Evolutionary conservation across 2,888 invertebrate species (phyloP), one percentile per base, ranked within the genome.

Genomic region (Agrenia bidenticulata): DNA sequence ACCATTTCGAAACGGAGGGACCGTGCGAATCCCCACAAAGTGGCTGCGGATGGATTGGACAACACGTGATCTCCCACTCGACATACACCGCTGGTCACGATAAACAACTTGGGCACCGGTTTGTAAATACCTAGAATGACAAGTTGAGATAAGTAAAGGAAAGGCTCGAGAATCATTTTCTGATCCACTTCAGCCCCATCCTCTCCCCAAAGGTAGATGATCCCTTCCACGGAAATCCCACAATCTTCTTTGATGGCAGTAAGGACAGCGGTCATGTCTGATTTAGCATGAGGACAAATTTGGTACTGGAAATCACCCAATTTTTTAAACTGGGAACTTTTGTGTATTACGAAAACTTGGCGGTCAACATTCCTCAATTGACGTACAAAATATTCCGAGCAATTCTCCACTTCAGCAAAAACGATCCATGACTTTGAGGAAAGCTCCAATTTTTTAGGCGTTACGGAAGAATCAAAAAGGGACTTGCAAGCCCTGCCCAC

Each of bases 101-200:
- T 19, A 19, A 51, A 13, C 7, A 51, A 24, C 7, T 19, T 24
- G 13, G 51, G 51, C 21, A 19, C 2, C 5, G 24, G 23, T 23
- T 45, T 45, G 19, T 9, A 45, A 45, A 45, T 17, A 17, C 45
- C n/a, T 15, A 5, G 2, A 5, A n/a, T 45, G 23, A 51, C 23
- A 2, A 51, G 21, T 51, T 51, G 51, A 19, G n/a, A 45, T 17
- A 45, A 17, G n/a, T 45, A 45, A 15, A 45, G 19, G 45, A 45
- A 45, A 5, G 45, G 45, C 15, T 45, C 45, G 15, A 4, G 5
- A 15, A 45, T 19, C 19, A 17, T 5, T 45, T 45, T 45, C 45
- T 45, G 45, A 45, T 45, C n/a, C 19, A 5, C n/a, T n/a, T 17
- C 19, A 39, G 7, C 39, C 19, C n/a, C 45, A 15, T 45, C 45